Evolutionary conservation across 2,113 vertebrate genomes (phyloP), one percentile per base, ranked within the genome.

Genomic region (Lichenostomus cassidix): DNA sequence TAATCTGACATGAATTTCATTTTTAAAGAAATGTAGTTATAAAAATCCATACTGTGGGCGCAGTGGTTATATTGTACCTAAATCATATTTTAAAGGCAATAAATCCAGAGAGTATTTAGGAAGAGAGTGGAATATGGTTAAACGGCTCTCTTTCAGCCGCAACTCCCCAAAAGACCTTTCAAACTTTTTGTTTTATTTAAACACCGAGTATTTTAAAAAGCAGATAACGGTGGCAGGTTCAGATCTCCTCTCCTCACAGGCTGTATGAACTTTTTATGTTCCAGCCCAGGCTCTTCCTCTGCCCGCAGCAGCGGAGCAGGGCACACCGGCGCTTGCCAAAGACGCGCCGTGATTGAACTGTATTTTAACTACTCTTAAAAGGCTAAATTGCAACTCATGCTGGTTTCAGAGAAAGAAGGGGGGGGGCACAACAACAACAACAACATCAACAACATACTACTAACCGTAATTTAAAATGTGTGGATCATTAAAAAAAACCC

Each of bases 1-100:
- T 96, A 97, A 97, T 95, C 96, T 96, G 96, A 96, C 96, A 96
- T 95, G 94, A 93, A 96, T 97, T 97, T 97, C 33, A 97, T 97
- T 96, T 97, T 97, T 92, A 94, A 97, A 95, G 93, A 95, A 96
- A 96, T 78, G 87, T 81, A 94, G 96, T 90, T 96, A 94, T 96
- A 96, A 96, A 96, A 96, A 97, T 88, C 94, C 92, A 95, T 93
- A 94, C 92, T 95, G 93, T 75, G 95, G 94, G 88, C 90, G 78
- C 83, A 86, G 95, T 76, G 90, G 93, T 95, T 95, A 93, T 86
- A 92, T 69, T 93, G 90, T 89, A 81, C 87, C 96, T 96, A 94
- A 93, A 95, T 92, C 90, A 92, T 86, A 95, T 90, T 92, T 94
- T 90, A 94, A 89, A 90, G 85, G 94, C 90, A 89, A 89, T 96